phyloP scores from a whole-genome alignment of 2,113 vertebrate genomes.

The Megalops atlanticus region DNA sequence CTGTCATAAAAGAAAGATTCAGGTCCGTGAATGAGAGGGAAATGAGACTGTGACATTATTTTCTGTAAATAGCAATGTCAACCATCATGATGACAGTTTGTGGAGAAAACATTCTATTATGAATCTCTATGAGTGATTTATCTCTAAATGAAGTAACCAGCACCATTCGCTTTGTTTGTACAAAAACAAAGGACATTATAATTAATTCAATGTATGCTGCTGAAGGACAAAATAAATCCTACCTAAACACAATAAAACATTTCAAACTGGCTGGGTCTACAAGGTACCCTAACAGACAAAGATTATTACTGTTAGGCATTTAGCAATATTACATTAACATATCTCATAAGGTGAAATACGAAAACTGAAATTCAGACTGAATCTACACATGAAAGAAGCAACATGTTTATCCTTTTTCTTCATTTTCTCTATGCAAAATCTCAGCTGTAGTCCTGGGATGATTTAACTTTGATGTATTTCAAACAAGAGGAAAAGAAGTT shows the following conservation, averaged over 20 bases:
- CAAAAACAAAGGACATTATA: conserved; percentile 28
- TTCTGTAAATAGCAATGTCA: conserved; percentile 60
- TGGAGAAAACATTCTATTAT: not conserved
- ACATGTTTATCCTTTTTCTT: no score
- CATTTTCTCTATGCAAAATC: no score
- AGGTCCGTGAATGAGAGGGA: conserved; percentile 55
- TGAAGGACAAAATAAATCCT: conserved; percentile 13
- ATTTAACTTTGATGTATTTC: no score
- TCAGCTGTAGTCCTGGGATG: no score
- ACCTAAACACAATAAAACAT: no score
- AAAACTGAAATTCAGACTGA: no score
- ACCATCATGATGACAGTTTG: conserved; percentile 44
- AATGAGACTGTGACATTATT: conserved; percentile 35
- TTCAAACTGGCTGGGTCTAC: not conserved
- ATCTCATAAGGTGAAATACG: not conserved
- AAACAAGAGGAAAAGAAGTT: conserved; percentile 18
- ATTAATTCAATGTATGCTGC: conserved; percentile 36
- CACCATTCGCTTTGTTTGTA: conserved; percentile 25
- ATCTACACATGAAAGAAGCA: no score
- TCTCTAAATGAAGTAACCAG: not conserved
- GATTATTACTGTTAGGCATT: conserved; percentile 27
- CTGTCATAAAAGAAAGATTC: conserved; percentile 25
- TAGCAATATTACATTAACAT: not conserved
- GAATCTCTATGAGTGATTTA: not conserved
- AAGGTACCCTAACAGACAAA: conserved; percentile 18